phyloP scores from a whole-genome alignment of 2,888 invertebrate species.

The Trichacis sp. region DNA sequence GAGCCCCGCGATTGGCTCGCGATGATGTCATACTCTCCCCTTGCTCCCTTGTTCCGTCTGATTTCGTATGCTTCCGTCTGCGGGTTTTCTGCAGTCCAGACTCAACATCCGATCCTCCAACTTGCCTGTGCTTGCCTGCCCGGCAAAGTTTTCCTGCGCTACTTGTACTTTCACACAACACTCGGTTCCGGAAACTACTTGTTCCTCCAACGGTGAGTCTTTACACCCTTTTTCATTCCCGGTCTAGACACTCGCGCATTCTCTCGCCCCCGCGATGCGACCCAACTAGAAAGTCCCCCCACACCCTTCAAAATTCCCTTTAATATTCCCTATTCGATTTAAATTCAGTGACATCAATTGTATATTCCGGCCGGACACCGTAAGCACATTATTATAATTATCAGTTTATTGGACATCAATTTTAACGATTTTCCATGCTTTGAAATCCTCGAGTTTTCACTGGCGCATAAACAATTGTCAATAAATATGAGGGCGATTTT shows the following conservation, averaged over 20 bases:
- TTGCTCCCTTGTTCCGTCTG: conserved; percentile 66
- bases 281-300: too few species aligned
- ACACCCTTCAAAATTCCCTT: too few species aligned
- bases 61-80: conserved; percentile 67
- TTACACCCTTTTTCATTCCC: background rate
- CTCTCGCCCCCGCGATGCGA: background rate
- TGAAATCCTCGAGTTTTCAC: too few species aligned
- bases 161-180: background rate
- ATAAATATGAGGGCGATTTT: too few species aligned
- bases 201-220: background rate
- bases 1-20: conserved; percentile 54
- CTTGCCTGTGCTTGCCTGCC: conserved; percentile 45
- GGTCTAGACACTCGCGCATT: background rate
- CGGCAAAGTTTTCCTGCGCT: background rate
- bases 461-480: too few species aligned
- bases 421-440: too few species aligned
- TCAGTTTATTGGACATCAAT: too few species aligned
- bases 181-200: background rate
- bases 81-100: conserved; percentile 67
- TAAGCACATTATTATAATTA: too few species aligned
- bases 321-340: too few species aligned
- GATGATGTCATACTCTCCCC: conserved; percentile 68
- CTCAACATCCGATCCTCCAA: conserved; percentile 63
- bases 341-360: too few species aligned
- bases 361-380: too few species aligned